Evolutionary conservation across 2,888 invertebrate genomes (phyloP).

Genomic region (Fragum whitleyi): DNA sequence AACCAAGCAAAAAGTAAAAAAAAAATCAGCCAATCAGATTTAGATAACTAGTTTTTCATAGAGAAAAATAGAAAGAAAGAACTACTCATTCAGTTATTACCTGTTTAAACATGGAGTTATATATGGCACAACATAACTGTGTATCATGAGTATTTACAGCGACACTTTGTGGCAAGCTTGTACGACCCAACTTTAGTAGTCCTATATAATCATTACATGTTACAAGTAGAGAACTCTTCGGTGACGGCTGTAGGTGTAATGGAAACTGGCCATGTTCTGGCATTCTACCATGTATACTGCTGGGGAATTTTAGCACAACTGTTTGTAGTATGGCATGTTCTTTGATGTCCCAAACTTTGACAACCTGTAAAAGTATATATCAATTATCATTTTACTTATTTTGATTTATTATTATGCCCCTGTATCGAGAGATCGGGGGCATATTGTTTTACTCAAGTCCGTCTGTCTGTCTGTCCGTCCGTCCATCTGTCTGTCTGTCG

Average conservation of each 20-base stretch:
- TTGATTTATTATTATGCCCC: too few relatives aligned
- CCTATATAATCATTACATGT: constrained; percentile 85
- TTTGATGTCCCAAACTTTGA: constrained; percentile 85
- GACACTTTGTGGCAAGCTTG: constrained; percentile 68
- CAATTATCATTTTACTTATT: background rate
- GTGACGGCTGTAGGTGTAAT: constrained; percentile 78
- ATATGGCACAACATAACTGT: constrained; percentile 83
- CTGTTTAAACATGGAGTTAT: constrained; percentile 84
- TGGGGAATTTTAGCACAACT: constrained; percentile 83
- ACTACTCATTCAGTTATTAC: constrained; percentile 62
- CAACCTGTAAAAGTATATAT: constrained; percentile 73
- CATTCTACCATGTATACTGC: constrained; percentile 81
- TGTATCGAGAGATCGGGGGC: too few relatives aligned
- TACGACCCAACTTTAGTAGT: constrained; percentile 79
- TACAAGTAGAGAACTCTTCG: constrained; percentile 79
- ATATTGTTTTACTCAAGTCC: too few relatives aligned
- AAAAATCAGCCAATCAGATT: too few relatives aligned
- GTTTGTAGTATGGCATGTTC: constrained; percentile 84
- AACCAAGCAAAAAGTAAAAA: too few relatives aligned
- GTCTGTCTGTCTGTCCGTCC: too few relatives aligned
- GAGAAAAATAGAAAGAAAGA: too few relatives aligned
- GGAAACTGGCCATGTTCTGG: constrained; percentile 85
- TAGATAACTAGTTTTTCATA: too few relatives aligned
- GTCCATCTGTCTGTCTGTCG: too few relatives aligned
- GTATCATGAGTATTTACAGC: constrained; percentile 81